Evolutionary conservation across 37 sponge, comb jelly and placozoan species (phyloP).

Genomic region (Petrosia ficiformis): DNA sequence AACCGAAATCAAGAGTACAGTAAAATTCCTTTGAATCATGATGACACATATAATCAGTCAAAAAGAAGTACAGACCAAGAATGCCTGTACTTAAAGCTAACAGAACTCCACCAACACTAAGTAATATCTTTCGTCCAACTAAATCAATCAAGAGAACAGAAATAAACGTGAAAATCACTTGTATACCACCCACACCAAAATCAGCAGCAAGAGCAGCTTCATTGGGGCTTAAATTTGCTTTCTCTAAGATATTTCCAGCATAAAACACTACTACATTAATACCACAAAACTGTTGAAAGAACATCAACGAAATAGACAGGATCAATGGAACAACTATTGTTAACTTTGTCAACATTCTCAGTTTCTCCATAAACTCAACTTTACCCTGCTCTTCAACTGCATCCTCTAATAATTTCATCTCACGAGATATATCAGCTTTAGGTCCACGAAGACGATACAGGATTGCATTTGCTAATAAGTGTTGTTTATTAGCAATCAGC

Average conservation of each 20-base stretch:
- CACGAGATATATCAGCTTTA: neutral
- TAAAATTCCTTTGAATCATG: neutral
- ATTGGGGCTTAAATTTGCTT: neutral
- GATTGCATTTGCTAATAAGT: neutral
- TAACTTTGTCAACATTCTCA: neutral
- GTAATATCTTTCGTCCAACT: constrained; percentile 30
- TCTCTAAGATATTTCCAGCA: constrained; percentile 11
- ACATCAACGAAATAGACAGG: constrained; percentile 30
- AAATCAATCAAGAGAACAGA: constrained; percentile 33
- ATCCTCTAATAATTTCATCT: no score
- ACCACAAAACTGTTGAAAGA: constrained; percentile 68
- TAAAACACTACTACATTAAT: constrained; percentile 57
- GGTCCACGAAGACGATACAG: neutral
- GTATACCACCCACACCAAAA: constrained; percentile 1
- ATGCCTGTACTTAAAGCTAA: no score
- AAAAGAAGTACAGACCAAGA: constrained; percentile 1
- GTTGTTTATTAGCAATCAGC: neutral
- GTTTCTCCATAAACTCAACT: no score
- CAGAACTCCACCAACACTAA: constrained; percentile 17
- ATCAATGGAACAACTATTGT: constrained; percentile 12
- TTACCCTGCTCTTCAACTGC: no score
- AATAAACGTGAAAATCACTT: no score
- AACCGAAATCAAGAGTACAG: no score
- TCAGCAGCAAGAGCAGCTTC: constrained; percentile 6
- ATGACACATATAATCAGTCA: constrained; percentile 13